Conservation (phyloP, 2,888 invertebrate species). For the Metacarcinus magister region DNA sequence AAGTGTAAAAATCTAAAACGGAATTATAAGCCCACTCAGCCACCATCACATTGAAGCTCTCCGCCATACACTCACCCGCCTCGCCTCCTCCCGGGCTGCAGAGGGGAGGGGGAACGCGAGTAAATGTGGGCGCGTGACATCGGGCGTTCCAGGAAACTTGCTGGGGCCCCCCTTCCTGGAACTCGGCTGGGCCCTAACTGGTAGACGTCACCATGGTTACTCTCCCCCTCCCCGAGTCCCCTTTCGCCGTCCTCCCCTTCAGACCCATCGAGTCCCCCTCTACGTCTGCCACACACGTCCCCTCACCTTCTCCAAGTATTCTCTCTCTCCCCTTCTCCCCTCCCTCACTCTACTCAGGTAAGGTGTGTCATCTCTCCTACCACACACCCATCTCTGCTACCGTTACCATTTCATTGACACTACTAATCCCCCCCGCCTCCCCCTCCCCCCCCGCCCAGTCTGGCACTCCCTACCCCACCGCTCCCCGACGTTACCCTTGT, state of each 20-base stretch:
- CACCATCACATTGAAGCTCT: background rate
- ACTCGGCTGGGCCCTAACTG: background rate
- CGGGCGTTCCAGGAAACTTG: conserved; percentile 50
- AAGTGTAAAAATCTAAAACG: background rate
- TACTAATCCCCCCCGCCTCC: background rate
- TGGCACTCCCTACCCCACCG: background rate
- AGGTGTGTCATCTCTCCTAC: background rate
- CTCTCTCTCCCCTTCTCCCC: background rate
- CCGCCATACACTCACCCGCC: conserved; percentile 51
- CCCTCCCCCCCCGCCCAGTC: background rate
- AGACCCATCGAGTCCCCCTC: background rate
- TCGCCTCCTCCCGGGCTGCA: background rate
- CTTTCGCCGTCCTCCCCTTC: background rate
- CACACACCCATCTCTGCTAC: too few relatives aligned
- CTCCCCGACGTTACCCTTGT: too few relatives aligned
- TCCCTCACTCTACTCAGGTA: too few relatives aligned
- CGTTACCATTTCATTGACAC: background rate
- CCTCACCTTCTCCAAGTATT: background rate
- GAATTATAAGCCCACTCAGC: conserved; percentile 1
- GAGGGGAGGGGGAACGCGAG: background rate
- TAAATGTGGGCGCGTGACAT: conserved; percentile 58
- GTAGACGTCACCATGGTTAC: conserved; percentile 42
- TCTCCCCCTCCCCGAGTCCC: conserved; percentile 53
- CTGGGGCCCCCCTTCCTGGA: conserved; percentile 41
- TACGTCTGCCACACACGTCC: background rate